Base-by-base conservation (phyloP, 2,113 vertebrate species). In the Centropus unirufus region DNA sequence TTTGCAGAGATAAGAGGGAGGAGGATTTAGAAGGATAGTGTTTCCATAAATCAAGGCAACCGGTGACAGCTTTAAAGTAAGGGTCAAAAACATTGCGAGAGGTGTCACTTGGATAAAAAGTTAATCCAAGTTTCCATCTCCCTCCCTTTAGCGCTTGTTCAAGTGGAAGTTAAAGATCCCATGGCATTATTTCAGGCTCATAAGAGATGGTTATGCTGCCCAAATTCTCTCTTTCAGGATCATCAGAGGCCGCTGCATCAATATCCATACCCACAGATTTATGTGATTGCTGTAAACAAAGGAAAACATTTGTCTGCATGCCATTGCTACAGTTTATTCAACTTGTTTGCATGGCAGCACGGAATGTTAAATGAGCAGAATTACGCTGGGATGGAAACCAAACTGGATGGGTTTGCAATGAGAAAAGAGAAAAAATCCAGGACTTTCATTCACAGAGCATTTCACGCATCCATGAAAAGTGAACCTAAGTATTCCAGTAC, bases 21-120 rank as follows among this genome's bases (percentile, higher is more conserved):
- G 79, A 91, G 82, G 94, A 96, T 96, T 97, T 96, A 80, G 94
- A 96, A 91, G 95, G 96, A 95, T 96, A 90, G 86, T 82, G 78
- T 96, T 97, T 95, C 96, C 93, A 95, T 96, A 96, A 95, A 97
- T 97, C 94, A 96, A 92, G 90, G 72, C 89, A 94, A 87, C 78
- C 44, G 27, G 87, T 97, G 97, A 96, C 95, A 97, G 95, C 92
- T 95, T 93, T 95, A 94, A 95, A 96, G 90, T 88, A 93, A 88
- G 94, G 96, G 97, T 97, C 96, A 97, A 95, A 96, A 97, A 94
- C 95, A 94, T 94, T 96, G 95, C 86, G 7, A 97, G 91, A 95
- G 40, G 92, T 95, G 96, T 96, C 95, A 92, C 80, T 96, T 76
- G 91, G 81, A 93, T 95, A 94, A 97, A 88, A 94, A 96, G 92